These are phyloP conservation scores for Paragorgia papillata DNA, from an alignment of 92 coral and sea anemone species.

Conservation along the genomic window DNA sequence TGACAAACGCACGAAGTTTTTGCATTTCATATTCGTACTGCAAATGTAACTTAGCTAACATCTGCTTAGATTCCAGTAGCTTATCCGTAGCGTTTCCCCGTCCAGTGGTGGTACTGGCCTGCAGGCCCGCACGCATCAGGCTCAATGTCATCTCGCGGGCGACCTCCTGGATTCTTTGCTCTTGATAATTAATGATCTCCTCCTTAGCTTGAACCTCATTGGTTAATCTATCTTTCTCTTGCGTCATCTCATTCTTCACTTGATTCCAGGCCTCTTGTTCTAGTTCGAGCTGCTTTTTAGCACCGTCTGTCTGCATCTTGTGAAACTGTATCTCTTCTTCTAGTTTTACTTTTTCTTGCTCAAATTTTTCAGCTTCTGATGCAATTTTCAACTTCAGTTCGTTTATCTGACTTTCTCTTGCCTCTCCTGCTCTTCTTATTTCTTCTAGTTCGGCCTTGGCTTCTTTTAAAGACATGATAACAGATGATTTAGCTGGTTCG, in stretches of 20 bases:
- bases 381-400: conserved; percentile 2
- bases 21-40: conserved; percentile 87
- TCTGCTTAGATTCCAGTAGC: conserved; percentile 78
- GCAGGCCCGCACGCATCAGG: conserved; percentile 83
- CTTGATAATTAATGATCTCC: conserved; percentile 95
- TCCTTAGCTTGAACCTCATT: conserved; percentile 92
- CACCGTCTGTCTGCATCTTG: conserved; percentile 19
- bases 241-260: conserved; percentile 58
- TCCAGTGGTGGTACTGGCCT: conserved; percentile 55
- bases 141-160: conserved; percentile 79
- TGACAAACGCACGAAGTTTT: conserved; percentile 73
- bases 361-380: conserved; percentile 16
- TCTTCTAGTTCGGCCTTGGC: conserved; percentile 37
- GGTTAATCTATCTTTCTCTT: conserved; percentile 71
- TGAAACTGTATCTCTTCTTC: conserved; percentile 40
- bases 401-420: conserved; percentile 5
- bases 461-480: conserved; percentile 24
- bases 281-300: conserved; percentile 31
- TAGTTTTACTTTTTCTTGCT: conserved; percentile 29
- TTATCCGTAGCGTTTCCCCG: conserved; percentile 65
- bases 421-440: conserved; percentile 29
- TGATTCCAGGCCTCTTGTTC: conserved; percentile 59
- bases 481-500: conserved; percentile 16
- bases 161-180: conserved; percentile 80
- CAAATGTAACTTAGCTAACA: conserved; percentile 86